Percentiles rank a stretch among this genome's conserved stretches.
phyloP scores from a whole-genome alignment of 2,113 vertebrate species.

The Fregata magnificens region DNA sequence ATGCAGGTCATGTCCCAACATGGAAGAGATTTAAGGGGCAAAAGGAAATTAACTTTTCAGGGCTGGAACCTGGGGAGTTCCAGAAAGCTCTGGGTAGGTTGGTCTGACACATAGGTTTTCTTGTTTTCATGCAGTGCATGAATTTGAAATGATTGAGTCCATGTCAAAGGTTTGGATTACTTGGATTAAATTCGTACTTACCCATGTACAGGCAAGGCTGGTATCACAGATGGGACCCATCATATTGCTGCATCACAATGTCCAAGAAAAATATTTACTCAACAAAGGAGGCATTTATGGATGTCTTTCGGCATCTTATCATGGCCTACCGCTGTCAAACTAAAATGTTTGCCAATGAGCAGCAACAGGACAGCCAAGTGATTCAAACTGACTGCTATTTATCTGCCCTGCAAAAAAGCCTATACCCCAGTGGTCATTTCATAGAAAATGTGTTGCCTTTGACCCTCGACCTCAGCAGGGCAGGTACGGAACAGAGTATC shows the following conservation, averaged over 20 bases:
- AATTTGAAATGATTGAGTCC: not conserved
- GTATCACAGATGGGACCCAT: not conserved
- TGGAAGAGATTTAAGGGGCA: not conserved
- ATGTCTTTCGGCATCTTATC: not conserved
- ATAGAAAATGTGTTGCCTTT: not conserved
- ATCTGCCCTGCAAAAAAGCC: not conserved
- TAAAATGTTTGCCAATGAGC: not conserved
- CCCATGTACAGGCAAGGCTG: not conserved
- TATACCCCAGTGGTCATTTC: not conserved
- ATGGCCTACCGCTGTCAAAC: not conserved
- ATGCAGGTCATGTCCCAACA: not conserved
- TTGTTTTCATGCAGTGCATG: not conserved
- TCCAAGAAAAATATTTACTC: conserved; percentile 34
- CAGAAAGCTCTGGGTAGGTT: not conserved
- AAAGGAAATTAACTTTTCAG: conserved; percentile 23
- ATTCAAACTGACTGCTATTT: not conserved
- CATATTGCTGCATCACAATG: not conserved
- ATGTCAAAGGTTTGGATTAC: not conserved
- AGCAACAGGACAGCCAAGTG: not conserved
- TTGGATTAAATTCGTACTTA: not conserved
- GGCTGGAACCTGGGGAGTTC: not conserved
- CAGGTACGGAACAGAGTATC: not conserved
- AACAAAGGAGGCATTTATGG: not conserved
- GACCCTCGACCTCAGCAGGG: not conserved
- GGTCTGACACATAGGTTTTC: not conserved